Base-by-base conservation (phyloP, 2,888 invertebrate species). In the Euplexia lucipara region DNA sequence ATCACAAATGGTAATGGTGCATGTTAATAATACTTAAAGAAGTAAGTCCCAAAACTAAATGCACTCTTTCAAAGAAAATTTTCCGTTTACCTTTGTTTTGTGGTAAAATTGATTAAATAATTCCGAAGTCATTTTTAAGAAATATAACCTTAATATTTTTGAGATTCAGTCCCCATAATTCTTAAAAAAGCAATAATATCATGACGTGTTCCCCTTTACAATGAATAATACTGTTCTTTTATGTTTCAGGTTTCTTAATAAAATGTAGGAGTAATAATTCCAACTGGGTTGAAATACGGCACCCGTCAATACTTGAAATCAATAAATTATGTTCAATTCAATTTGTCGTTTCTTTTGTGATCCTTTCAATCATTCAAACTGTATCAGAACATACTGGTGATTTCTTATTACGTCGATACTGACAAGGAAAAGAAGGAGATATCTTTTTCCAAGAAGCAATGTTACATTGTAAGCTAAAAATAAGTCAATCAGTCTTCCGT, bases 181-280 rank as follows among this genome's bases (percentile, higher is more conserved):
- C 8, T 26, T 12, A 3, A 44, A 39, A 44, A 34, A 34, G 1
- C 18, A 22, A 32, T 0, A 39, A n/a, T 20, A 4, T 22, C n/a
- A 22, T 14, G 6, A 18, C n/a, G 26, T 14, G 1, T 16, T 58
- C 10, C n/a, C n/a, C 7, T 34, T 20, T 3, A 51, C 18, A n/a
- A 20, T 42, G 0, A 53, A 16, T 71, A 61, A 78, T 6, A 37
- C 5, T n/a, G 41, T 54, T 63, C 3, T 68, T 68, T 63, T 56
- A 52, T 60, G 42, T 80, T 80, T 61, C 80, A 80, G 80, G 32
- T 68, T 32, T 58, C 41, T 58, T 76, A 56, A 47, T 76, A 56
- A 47, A 39, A 35, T 32, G n/a, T 58, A n/a, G 56, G 44, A 35
- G 39, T 62, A 34, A 58, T 70, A 20, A 30, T 51, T 30, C 32